Conservation (phyloP, 2,113 vertebrate species). For the Corythornis cristatus region DNA sequence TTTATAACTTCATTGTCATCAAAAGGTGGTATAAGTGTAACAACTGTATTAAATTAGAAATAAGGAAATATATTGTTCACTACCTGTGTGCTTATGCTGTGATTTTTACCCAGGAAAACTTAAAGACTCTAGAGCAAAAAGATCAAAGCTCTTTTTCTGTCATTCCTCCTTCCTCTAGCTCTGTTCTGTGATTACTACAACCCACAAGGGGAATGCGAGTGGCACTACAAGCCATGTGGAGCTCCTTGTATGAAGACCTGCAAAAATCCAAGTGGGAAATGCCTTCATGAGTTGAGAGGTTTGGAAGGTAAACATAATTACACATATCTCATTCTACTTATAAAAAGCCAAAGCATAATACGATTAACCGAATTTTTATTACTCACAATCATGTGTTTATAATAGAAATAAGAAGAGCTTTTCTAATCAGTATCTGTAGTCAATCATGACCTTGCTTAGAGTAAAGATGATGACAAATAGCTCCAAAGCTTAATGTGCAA, state of each 20-base stretch:
- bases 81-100: background rate
- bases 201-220: conserved; percentile 83
- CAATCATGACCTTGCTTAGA: background rate
- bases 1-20: background rate
- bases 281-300: conserved; percentile 77
- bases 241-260: conserved; percentile 90
- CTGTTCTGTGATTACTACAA: conserved; percentile 97
- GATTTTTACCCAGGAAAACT: background rate
- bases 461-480: background rate
- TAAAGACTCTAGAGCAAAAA: background rate
- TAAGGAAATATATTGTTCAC: background rate
- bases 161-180: conserved; percentile 72
- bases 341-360: background rate
- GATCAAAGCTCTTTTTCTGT: background rate
- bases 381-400: background rate
- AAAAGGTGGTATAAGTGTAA: background rate
- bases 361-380: background rate
- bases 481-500: background rate
- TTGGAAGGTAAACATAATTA: conserved; percentile 85
- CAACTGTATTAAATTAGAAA: background rate
- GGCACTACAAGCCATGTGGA: conserved; percentile 94
- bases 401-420: background rate
- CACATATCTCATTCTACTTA: background rate
- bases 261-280: conserved; percentile 84
- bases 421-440: background rate